These are phyloP conservation scores for Brachyrhaphis roseni DNA, from an alignment of 2,797 vertebrate species.

Conservation along the genomic window DNA sequence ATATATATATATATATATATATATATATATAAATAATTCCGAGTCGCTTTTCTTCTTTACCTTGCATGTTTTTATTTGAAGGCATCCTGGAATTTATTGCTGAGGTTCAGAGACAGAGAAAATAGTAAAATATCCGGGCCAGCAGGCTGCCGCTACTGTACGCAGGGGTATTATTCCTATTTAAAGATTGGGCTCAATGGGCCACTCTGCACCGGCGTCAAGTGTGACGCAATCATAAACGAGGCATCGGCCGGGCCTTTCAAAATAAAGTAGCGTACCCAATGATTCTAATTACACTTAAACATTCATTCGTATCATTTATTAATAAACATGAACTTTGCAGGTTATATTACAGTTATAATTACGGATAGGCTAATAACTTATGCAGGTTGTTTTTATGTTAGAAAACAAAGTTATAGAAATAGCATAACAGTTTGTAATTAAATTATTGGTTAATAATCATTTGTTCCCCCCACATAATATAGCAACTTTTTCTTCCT, in stretches of 20 bases:
- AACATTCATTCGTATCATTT: neutral
- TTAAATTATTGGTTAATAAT: neutral
- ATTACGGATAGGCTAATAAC: neutral
- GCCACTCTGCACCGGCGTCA: constrained; percentile 40
- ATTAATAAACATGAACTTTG: neutral
- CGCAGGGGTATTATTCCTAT: constrained; percentile 46
- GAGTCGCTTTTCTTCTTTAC: constrained; percentile 41
- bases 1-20: neutral
- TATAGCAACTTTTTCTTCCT: neutral
- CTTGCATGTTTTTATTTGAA: constrained; percentile 77
- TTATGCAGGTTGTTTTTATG: neutral
- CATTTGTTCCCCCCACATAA: neutral
- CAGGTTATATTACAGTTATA: neutral
- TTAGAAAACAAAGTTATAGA: neutral
- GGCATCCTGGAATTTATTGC: constrained; percentile 74
- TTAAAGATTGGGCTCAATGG: constrained; percentile 39
- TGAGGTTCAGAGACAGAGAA: constrained; percentile 21
- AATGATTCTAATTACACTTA: neutral
- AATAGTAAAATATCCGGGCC: constrained; percentile 38
- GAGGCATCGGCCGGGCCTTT: constrained; percentile 36
- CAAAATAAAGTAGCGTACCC: constrained; percentile 41
- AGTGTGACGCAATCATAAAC: fast-evolving
- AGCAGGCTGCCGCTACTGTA: constrained; percentile 32
- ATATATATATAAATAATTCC: neutral
- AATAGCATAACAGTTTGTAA: neutral